These are phyloP conservation scores for Irena cyanogastra DNA, from an alignment of 2,113 vertebrate genomes.

Conservation along the genomic window DNA sequence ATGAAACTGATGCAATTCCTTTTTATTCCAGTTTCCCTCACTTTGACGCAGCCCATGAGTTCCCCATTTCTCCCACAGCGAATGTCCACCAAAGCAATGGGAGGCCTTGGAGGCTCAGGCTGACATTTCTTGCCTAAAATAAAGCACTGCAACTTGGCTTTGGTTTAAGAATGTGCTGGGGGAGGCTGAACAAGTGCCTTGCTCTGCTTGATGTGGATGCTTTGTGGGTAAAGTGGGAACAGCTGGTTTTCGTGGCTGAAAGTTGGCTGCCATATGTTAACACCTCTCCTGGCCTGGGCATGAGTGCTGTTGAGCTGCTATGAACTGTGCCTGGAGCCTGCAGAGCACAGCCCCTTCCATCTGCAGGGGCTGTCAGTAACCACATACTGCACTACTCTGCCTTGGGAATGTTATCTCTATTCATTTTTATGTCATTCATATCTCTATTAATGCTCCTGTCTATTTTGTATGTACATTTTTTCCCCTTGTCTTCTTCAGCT, in stretches of 20 bases:
- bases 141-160: neutral
- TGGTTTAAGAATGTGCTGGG: neutral
- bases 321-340: neutral
- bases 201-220: neutral
- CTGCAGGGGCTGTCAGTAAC: neutral
- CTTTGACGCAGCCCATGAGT: neutral
- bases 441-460: neutral
- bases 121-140: neutral
- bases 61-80: neutral
- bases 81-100: neutral
- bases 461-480: neutral
- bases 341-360: neutral
- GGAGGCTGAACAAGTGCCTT: neutral
- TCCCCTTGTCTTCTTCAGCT: neutral
- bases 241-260: neutral
- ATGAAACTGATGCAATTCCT: neutral
- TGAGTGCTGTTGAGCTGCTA: neutral
- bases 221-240: neutral
- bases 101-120: neutral
- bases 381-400: neutral
- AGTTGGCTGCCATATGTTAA: neutral
- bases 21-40: neutral
- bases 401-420: neutral
- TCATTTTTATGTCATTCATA: neutral
- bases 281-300: neutral